phyloP scores from a whole-genome alignment of 2,797 vertebrate genomes.

The Ceyx erithaca region DNA sequence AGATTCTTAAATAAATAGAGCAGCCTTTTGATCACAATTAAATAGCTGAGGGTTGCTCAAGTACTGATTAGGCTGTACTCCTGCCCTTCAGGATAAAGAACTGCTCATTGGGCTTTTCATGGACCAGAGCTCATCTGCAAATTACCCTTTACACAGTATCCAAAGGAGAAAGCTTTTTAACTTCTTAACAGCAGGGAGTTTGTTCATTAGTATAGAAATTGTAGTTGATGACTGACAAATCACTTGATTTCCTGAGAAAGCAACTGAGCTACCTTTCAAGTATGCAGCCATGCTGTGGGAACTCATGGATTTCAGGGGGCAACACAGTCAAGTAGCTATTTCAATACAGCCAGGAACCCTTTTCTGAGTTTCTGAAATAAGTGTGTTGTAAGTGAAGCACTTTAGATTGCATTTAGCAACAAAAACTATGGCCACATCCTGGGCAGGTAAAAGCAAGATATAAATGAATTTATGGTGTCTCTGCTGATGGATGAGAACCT shows the following conservation, averaged over 20 bases:
- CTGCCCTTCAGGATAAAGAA: slow-evolving; percentile 2
- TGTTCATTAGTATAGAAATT: slow-evolving; percentile 54
- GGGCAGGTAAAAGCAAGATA: slow-evolving; percentile 43
- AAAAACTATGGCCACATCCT: slow-evolving; percentile 18
- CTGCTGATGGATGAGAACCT: background rate
- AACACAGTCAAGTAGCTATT: slow-evolving; percentile 38
- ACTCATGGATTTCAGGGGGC: background rate
- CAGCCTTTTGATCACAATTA: slow-evolving; percentile 14
- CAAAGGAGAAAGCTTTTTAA: slow-evolving; percentile 13
- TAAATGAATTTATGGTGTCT: slow-evolving; percentile 9
- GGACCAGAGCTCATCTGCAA: slow-evolving; percentile 31
- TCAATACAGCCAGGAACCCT: background rate
- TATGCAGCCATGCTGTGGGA: slow-evolving; percentile 21
- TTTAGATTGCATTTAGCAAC: slow-evolving; percentile 41
- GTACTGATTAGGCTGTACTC: slow-evolving; percentile 20
- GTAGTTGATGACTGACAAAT: slow-evolving; percentile 48
- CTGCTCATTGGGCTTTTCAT: background rate
- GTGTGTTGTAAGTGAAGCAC: background rate
- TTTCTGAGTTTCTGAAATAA: slow-evolving; percentile 34
- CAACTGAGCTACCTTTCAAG: slow-evolving; percentile 43
- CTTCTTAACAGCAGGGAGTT: slow-evolving; percentile 22
- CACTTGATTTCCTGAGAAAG: slow-evolving; percentile 38
- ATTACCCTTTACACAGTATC: background rate
- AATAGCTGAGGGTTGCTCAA: background rate
- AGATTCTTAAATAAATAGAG: slow-evolving; percentile 21